Conservation (phyloP, 2,113 vertebrate genomes). For the Gasterosteus nipponicus region DNA sequence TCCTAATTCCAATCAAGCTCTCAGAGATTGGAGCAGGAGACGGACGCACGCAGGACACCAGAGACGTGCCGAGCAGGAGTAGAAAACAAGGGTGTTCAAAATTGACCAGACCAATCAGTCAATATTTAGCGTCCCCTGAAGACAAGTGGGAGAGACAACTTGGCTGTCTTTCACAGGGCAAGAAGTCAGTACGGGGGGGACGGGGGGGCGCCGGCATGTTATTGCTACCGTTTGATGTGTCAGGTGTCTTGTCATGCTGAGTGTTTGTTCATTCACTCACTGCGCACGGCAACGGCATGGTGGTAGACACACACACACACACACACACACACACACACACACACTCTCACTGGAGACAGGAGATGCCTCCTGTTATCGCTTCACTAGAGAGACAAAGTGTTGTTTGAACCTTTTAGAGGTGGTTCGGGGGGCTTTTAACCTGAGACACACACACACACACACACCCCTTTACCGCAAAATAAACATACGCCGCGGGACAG, state of each 20-base stretch:
- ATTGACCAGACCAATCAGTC: conserved; percentile 60
- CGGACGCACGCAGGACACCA: conserved; percentile 48
- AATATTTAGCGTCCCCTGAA: conserved; percentile 47
- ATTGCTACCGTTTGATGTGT: conserved; percentile 58
- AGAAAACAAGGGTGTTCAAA: conserved; percentile 50
- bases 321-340: conserved; percentile 5
- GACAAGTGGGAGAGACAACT: conserved; percentile 40
- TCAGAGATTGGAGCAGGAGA: conserved; percentile 26
- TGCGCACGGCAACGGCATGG: conserved; percentile 3
- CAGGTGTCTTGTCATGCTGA: conserved; percentile 57
- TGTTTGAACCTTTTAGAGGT: conserved; percentile 54
- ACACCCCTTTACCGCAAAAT: conserved; percentile 6
- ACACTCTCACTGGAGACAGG: conserved; percentile 6
- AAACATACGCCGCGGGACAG: conserved; percentile 32
- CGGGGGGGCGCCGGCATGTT: conserved; percentile 24
- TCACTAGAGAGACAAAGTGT: conserved; percentile 42
- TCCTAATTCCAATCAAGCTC: conserved; percentile 78
- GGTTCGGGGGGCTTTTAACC: conserved; percentile 43
- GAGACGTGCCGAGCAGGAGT: conserved; percentile 31
- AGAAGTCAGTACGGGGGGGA: conserved; percentile 27
- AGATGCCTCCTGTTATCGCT: conserved; percentile 52
- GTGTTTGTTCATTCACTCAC: conserved; percentile 65
- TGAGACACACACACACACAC: conserved; percentile 16
- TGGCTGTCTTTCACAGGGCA: conserved; percentile 25
- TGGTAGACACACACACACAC: neutral